phyloP scores from a whole-genome alignment of 2,797 vertebrate species.

The Cryptoblepharus egeriae region DNA sequence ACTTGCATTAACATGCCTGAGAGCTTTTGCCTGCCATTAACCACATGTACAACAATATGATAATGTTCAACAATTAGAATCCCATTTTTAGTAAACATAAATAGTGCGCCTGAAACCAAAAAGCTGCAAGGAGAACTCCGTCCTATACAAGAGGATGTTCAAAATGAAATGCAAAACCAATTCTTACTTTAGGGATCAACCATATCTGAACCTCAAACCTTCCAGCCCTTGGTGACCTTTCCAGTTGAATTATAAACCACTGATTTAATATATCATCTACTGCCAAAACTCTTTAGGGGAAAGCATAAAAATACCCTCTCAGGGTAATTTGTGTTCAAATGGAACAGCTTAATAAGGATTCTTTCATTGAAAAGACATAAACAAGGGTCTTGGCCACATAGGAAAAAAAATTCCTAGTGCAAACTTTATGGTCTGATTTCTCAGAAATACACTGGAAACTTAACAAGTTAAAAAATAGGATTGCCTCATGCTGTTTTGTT shows the following conservation, averaged over 20 bases:
- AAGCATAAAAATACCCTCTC: conserved; percentile 67
- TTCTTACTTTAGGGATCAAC: not conserved
- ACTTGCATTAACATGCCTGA: not conserved
- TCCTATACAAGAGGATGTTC: conserved; percentile 11
- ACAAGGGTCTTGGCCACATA: conserved; percentile 64
- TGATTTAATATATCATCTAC: conserved; percentile 61
- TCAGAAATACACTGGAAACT: conserved; percentile 71
- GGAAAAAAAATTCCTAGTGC: conserved; percentile 68
- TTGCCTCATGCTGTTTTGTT: conserved; percentile 64
- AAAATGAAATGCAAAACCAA: conserved; percentile 45
- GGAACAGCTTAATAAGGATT: conserved; percentile 71
- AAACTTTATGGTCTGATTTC: conserved; percentile 72
- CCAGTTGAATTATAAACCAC: conserved; percentile 42
- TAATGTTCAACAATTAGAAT: conserved; percentile 6
- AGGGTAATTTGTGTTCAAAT: conserved; percentile 66
- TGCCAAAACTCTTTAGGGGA: conserved; percentile 61
- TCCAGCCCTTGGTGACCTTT: conserved; percentile 44
- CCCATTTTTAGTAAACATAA: conserved; percentile 5
- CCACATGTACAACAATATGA: conserved; percentile 12
- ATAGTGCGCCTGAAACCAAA: conserved; percentile 41
- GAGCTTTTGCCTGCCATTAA: not conserved
- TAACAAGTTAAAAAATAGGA: conserved; percentile 51
- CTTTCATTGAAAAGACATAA: conserved; percentile 72
- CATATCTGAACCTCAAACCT: conserved; percentile 39
- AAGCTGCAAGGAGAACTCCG: conserved; percentile 30